Percentiles rank a stretch among this genome's conserved stretches.
phyloP scores from a whole-genome alignment of 2,888 invertebrate species.

The Trichopria drosophilae region DNA sequence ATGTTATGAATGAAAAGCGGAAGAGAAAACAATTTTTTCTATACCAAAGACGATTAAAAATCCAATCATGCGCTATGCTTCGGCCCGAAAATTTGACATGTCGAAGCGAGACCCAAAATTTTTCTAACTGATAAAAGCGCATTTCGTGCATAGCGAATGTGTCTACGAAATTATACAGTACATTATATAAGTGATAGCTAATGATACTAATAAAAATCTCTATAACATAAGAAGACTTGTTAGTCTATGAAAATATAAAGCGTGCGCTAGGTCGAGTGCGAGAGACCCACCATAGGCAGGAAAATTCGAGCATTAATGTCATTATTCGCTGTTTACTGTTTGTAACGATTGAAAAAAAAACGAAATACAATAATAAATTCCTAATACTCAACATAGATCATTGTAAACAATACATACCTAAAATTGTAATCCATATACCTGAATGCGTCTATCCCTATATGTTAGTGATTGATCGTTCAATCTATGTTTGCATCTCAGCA shows the following conservation, averaged over 20 bases:
- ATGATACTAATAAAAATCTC: slow-evolving; percentile 26
- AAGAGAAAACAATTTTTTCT: no score
- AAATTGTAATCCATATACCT: no score
- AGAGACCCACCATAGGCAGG: slow-evolving; percentile 18
- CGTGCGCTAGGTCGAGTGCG: no score
- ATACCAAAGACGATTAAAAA: no score
- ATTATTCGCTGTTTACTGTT: slow-evolving; percentile 57
- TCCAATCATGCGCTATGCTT: no score
- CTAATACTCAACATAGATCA: slow-evolving; percentile 42
- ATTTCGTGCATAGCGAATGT: slow-evolving; percentile 32
- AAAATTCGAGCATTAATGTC: slow-evolving; percentile 45
- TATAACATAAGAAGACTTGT: slow-evolving; percentile 30
- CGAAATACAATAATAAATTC: slow-evolving; percentile 56
- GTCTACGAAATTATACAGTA: slow-evolving; percentile 27
- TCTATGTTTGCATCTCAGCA: no score
- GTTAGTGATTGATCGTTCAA: no score
- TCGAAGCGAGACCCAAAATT: no score
- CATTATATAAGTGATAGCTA: slow-evolving; percentile 30
- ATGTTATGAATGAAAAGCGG: no score
- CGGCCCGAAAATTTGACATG: no score
- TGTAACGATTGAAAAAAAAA: slow-evolving; percentile 52
- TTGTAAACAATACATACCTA: slow-evolving; percentile 4
- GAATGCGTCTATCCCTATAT: no score
- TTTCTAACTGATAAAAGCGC: slow-evolving; percentile 17
- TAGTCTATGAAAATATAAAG: no score